Percentiles rank a stretch among this genome's conserved stretches.
phyloP scores from a whole-genome alignment of 2,888 invertebrate species.

The Exephanes ischioxanthus region DNA sequence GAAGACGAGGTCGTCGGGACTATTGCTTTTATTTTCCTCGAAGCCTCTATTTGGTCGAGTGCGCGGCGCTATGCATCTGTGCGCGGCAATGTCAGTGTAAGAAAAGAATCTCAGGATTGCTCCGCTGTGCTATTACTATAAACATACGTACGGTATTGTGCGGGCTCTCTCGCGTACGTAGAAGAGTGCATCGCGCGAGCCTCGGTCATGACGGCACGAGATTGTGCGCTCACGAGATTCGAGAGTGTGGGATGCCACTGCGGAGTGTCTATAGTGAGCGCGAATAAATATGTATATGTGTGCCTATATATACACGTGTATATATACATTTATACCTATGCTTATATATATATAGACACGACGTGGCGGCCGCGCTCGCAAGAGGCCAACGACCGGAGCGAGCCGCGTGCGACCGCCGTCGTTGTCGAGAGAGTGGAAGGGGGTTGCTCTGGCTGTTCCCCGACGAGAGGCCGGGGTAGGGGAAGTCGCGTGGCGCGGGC shows the following conservation, averaged over 20 bases:
- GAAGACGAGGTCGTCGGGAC: conserved; percentile 48
- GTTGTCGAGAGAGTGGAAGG: conserved; percentile 59
- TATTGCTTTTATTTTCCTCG: conserved; percentile 76
- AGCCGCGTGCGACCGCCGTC: conserved; percentile 78
- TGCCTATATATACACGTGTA: conserved; percentile 4
- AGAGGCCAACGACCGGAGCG: conserved; percentile 84
- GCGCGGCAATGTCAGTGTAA: conserved; percentile 48
- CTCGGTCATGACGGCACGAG: conserved; percentile 74
- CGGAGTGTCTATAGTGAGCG: conserved; percentile 30
- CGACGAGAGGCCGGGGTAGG: conserved; percentile 63
- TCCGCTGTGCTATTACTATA: conserved; percentile 22
- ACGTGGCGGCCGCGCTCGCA: conserved; percentile 68
- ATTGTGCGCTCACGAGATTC: conserved; percentile 65
- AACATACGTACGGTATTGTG: conserved; percentile 10
- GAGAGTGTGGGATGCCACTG: conserved; percentile 76
- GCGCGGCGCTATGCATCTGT: conserved; percentile 45
- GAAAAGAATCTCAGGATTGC: conserved; percentile 15
- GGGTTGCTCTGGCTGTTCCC: conserved; percentile 40
- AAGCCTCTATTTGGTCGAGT: conserved; percentile 49
- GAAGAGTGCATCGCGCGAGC: conserved; percentile 37
- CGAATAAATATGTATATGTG: not conserved
- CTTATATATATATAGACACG: conserved; percentile 52
- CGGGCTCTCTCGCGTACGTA: not conserved
- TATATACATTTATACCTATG: conserved; percentile 31
- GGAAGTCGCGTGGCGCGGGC: conserved; percentile 71